A percentile compares a stretch with the other conserved stretches of the same genome.
Conservation (phyloP, 2,888 invertebrate species). For the Apantesis nais region DNA sequence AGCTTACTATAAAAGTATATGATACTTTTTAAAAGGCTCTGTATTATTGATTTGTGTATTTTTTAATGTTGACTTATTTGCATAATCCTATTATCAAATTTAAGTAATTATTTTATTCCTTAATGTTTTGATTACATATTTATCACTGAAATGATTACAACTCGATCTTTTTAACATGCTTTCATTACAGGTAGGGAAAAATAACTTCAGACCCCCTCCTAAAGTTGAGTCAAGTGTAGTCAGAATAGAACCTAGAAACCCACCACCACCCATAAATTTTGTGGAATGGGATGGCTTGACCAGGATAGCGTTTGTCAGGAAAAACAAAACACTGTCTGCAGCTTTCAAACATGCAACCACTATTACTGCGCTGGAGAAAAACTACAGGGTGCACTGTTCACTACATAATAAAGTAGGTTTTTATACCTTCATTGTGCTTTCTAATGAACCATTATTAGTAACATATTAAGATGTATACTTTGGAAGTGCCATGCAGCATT, state of each 20-base stretch:
- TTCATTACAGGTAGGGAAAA: constrained; percentile 93
- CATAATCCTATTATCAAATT: too few relatives aligned
- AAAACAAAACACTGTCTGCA: constrained; percentile 97
- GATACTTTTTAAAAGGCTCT: too few relatives aligned
- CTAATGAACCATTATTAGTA: neutral
- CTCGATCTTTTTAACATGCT: neutral
- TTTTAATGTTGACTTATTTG: too few relatives aligned
- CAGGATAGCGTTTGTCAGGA: constrained; percentile 96
- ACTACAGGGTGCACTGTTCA: constrained; percentile 95
- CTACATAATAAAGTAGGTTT: constrained; percentile 88
- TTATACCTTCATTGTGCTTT: too few relatives aligned
- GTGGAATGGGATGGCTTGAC: constrained; percentile 99
- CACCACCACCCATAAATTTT: constrained; percentile 97
- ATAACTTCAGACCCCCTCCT: constrained; percentile 99
- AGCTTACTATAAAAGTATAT: too few relatives aligned
- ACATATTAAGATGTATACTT: neutral
- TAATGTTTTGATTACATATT: too few relatives aligned
- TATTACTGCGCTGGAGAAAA: constrained; percentile 93
- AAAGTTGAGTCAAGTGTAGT: constrained; percentile 99
- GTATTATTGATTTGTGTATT: neutral
- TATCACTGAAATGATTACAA: too few relatives aligned
- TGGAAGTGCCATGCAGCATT: neutral
- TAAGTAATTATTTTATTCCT: neutral
- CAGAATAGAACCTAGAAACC: constrained; percentile 98
- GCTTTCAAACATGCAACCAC: constrained; percentile 95